A percentile compares a stretch with the other conserved stretches of the same genome.
Evolutionary conservation across 2,113 vertebrate genomes (phyloP).

Genomic region (Hyperoodon ampullatus): DNA sequence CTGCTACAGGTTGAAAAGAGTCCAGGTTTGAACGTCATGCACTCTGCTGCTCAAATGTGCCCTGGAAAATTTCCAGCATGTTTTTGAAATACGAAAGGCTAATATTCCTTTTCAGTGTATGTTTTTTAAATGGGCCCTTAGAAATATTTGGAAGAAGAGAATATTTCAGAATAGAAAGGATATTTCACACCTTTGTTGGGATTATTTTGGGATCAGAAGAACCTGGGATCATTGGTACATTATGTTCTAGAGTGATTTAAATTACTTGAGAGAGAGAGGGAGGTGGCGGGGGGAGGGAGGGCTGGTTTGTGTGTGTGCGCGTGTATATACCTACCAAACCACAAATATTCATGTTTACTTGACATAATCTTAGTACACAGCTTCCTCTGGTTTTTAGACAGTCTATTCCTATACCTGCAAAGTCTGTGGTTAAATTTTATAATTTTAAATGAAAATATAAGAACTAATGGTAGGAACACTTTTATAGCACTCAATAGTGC

Average conservation of each 20-base stretch:
- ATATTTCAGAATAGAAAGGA: not conserved
- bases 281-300: not conserved
- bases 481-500: not conserved
- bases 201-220: not conserved
- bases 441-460: slow-evolving; percentile 23
- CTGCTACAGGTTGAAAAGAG: slow-evolving; percentile 73
- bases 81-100: slow-evolving; percentile 4
- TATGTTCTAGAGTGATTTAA: slow-evolving; percentile 26
- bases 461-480: not conserved
- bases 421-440: not conserved
- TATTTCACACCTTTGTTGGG: not conserved
- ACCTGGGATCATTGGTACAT: not conserved
- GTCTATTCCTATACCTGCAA: not conserved
- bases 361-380: not conserved
- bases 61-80: not conserved
- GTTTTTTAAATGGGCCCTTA: not conserved
- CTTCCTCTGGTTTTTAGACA: not conserved
- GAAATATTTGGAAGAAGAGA: not conserved
- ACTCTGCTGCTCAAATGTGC: slow-evolving; percentile 1
- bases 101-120: not conserved
- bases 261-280: not conserved
- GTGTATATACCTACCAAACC: not conserved
- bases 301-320: not conserved
- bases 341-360: not conserved
- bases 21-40: slow-evolving; percentile 79